Percentiles rank a stretch among this genome's conserved stretches.
These are phyloP conservation scores for Yponomeuta evonymella DNA, from an alignment of 2,888 invertebrate genomes.

Conservation along the genomic window DNA sequence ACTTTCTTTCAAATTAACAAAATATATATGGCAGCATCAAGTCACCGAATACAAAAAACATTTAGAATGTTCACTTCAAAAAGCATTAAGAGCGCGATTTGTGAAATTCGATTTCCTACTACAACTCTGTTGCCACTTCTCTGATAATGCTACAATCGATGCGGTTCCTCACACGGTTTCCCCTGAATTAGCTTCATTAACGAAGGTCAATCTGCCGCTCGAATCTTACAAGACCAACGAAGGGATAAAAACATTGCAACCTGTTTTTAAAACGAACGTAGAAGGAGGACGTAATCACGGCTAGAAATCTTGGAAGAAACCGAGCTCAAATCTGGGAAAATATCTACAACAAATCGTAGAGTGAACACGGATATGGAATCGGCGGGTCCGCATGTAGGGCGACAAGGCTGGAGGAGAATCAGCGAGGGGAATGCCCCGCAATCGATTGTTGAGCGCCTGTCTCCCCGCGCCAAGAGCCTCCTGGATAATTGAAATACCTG, in stretches of 20 bases:
- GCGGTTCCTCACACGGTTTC: background rate
- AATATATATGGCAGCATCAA: no score
- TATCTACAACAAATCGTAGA: conserved; percentile 1
- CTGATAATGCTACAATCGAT: background rate
- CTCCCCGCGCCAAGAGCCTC: conserved; percentile 25
- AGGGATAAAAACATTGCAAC: background rate
- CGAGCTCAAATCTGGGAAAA: conserved; percentile 3
- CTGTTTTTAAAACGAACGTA: background rate
- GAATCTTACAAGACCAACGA: background rate
- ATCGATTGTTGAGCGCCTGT: conserved; percentile 39
- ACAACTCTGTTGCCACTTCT: background rate
- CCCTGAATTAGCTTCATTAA: background rate
- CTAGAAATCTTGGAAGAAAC: background rate
- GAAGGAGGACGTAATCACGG: background rate
- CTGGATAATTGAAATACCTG: conserved; percentile 57
- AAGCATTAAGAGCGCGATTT: no score
- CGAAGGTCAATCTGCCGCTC: background rate
- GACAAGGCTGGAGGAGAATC: conserved; percentile 37
- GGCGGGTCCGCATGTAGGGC: conserved; percentile 26
- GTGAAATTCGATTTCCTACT: no score
- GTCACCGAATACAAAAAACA: no score
- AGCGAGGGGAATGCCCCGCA: conserved; percentile 42
- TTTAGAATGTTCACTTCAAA: no score
- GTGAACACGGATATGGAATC: conserved; percentile 10
- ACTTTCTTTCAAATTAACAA: no score